Evolutionary conservation across 1,140 invertebrate genomes (phyloP).

Genomic region (Sitodiplosis mosellana): DNA sequence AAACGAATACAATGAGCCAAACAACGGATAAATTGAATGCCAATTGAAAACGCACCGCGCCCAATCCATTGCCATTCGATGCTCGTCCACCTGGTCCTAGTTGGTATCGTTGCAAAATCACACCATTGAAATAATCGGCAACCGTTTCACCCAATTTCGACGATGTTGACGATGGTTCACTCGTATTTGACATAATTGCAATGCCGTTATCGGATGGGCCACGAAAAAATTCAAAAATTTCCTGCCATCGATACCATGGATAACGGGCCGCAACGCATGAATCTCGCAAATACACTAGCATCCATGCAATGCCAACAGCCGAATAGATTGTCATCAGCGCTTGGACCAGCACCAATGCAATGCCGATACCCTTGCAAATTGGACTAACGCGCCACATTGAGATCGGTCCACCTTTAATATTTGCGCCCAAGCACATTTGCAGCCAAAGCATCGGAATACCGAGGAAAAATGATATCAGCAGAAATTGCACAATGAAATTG

Average conservation of each 20-base stretch:
- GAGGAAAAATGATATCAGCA: constrained; percentile 61
- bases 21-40: constrained; percentile 77
- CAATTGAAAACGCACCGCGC: constrained; percentile 32
- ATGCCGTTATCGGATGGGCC: constrained; percentile 17
- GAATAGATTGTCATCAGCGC: constrained; percentile 71
- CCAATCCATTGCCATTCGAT: neutral
- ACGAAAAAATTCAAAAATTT: constrained; percentile 43
- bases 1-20: constrained; percentile 78
- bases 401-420: constrained; percentile 62
- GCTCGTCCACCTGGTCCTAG: constrained; percentile 33
- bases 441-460: constrained; percentile 74
- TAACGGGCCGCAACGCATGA: constrained; percentile 70
- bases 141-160: constrained; percentile 55
- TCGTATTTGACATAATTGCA: neutral
- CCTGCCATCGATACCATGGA: constrained; percentile 58
- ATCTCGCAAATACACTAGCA: constrained; percentile 74
- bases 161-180: constrained; percentile 7
- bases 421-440: constrained; percentile 68
- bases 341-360: constrained; percentile 60
- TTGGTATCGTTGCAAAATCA: constrained; percentile 55
- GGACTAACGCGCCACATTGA: constrained; percentile 89
- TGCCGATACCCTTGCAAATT: constrained; percentile 73
- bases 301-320: constrained; percentile 71
- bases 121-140: constrained; percentile 64
- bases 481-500: constrained; percentile 77